Evolutionary conservation across 1,140 invertebrate genomes (phyloP), one percentile per base, ranked within the genome.

Genomic region (Frieseomelitta varia): DNA sequence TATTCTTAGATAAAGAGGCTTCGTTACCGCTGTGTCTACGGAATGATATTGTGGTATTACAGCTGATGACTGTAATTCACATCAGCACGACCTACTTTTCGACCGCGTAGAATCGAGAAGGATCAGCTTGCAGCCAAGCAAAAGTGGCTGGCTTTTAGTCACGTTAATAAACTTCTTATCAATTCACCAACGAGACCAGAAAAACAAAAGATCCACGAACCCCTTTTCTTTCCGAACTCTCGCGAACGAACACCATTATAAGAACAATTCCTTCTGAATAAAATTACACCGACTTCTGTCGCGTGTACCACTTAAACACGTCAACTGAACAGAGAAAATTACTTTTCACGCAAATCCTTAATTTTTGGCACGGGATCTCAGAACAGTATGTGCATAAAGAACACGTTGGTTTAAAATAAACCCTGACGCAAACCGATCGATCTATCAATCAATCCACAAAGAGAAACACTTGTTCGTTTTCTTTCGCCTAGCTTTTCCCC

Each of bases 391-490:
- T 21, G 74, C 56, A 68, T 76, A 84, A 84, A 84, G 85, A 78
- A 79, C 68, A 47, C 58, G 81, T 61, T 14, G 55, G 65, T 51
- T 85, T 81, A 87, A 89, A 89, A 89, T 90, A 90, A 58, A 19
- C 47, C 51, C 55, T 90, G 85, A 90, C 85, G 87, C 75, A 85
- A 81, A 51, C 47, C 58, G 79, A 84, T 86, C 76, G 87, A 88
- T 89, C 74, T 79, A 85, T 87, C 88, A 75, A 89, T 89, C 81
- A 80, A 89, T 85, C 84, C 55, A 73, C 24, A 61, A 81, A 85
- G 63, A 61, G 67, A 61, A 81, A 74, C 56, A 72, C 79, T 79
- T 68, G 79, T 80, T 78, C 78, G 58, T 74, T 79, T 85, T 88
- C 76, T 85, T 27, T n/a, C 34, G 55, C 61, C 24, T 19, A 10